Evolutionary conservation across 2,888 invertebrate species (phyloP), one percentile per base, ranked within the genome.

Genomic region (Furcula furcula): DNA sequence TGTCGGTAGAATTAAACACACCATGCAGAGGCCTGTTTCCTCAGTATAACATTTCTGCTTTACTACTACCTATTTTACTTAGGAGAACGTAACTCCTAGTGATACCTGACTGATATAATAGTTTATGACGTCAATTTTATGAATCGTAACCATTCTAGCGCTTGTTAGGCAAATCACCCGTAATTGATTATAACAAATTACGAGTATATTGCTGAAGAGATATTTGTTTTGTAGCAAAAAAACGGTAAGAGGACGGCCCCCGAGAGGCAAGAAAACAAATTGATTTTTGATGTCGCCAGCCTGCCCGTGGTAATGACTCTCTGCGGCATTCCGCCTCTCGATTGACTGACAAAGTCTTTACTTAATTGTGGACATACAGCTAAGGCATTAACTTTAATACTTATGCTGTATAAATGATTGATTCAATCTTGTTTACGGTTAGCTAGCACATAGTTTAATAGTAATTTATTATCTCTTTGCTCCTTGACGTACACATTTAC

Each of bases 251-350:
- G 50, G 49, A 39, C 35, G 52, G 41, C 29, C 36, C 32, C 34
- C 38, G 34, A 46, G 64, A 64, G 61, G 57, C 64, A 68, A 73
- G 66, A 54, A 70, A 70, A 72, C 71, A 80, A 84, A 84, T 83
- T 76, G 78, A 79, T 80, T 82, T 80, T 78, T 82, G 76, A 82
- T 83, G 79, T 75, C 65, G 60, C 62, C 61, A 37, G 56, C 57
- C 62, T 57, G 58, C 42, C 49, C 55, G 49, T 58, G 58, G 60
- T 75, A 70, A 73, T 69, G 65, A 71, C 70, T 71, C 61, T 61
- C 57, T 61, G 59, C 62, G 45, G 53, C 43, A 55, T 53, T 44
- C 54, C 51, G 56, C 53, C 51, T 52, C 45, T 45, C 55, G 59
- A 63, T 62, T 66, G 55, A 54, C 55, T 42, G 51, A 62, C 65